A percentile compares a stretch with the other conserved stretches of the same genome.
phyloP scores from a whole-genome alignment of 2,113 vertebrate species.

The Mormyrus lacerda region DNA sequence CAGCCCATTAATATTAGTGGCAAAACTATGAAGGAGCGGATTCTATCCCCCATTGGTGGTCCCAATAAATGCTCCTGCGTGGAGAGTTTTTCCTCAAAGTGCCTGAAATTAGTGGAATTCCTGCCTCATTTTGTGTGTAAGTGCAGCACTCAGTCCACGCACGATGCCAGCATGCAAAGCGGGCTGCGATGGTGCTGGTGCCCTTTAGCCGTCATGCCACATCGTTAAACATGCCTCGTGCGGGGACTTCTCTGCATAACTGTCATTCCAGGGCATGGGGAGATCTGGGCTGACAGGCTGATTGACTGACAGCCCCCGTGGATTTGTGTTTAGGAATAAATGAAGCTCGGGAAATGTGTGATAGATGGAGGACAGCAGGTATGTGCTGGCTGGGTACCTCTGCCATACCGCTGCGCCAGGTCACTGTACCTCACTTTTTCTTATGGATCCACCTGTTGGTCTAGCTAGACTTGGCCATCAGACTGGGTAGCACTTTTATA shows the following conservation, averaged over 20 bases:
- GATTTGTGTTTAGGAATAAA: neutral
- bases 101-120: neutral
- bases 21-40: conserved; percentile 49
- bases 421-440: neutral
- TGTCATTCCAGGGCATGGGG: conserved; percentile 13
- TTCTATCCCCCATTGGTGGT: conserved; percentile 54
- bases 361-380: neutral
- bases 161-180: neutral
- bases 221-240: neutral
- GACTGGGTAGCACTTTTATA: neutral
- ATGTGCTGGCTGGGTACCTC: neutral
- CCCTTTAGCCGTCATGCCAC: neutral
- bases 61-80: neutral
- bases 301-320: neutral
- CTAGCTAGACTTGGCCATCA: neutral
- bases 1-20: conserved; percentile 52
- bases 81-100: neutral
- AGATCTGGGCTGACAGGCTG: conserved; percentile 29
- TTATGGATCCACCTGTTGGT: neutral
- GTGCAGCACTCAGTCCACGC: neutral
- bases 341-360: neutral
- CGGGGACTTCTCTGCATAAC: neutral
- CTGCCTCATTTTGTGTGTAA: neutral
- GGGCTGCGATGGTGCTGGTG: neutral
- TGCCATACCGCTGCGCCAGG: neutral